Evolutionary conservation across 1,140 invertebrate species (phyloP).

Genomic region (Dreissena polymorpha): DNA sequence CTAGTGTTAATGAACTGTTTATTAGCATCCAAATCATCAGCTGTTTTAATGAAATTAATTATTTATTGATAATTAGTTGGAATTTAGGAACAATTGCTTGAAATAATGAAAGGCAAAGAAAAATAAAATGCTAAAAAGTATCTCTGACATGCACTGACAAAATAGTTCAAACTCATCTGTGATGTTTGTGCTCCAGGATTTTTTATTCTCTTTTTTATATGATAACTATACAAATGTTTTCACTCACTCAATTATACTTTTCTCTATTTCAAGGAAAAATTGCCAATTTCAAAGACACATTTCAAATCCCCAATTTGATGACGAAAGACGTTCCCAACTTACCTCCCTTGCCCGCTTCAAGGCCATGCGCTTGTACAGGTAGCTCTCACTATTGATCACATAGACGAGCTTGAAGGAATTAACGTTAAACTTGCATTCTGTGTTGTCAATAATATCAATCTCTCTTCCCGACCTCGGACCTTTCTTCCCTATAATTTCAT

Average conservation of each 20-base stretch:
- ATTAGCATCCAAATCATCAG: too few species aligned
- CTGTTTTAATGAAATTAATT: too few species aligned
- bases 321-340: too few species aligned
- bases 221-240: neutral
- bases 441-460: slow-evolving; percentile 83
- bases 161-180: too few species aligned
- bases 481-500: neutral
- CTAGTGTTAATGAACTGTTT: too few species aligned
- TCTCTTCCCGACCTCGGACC: slow-evolving; percentile 55
- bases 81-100: too few species aligned
- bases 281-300: neutral
- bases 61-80: too few species aligned
- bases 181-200: too few species aligned
- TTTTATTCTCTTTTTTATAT: too few species aligned
- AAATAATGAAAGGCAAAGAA: too few species aligned
- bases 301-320: neutral
- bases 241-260: neutral
- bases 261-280: neutral
- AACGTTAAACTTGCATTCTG: slow-evolving; percentile 87
- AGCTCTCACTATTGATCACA: slow-evolving; percentile 89
- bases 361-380: slow-evolving; percentile 88
- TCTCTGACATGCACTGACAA: too few species aligned
- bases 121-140: too few species aligned
- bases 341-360: slow-evolving; percentile 89
- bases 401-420: slow-evolving; percentile 89